Conservation (phyloP, 2,888 invertebrate genomes). For the Parnassius mnemosyne region DNA sequence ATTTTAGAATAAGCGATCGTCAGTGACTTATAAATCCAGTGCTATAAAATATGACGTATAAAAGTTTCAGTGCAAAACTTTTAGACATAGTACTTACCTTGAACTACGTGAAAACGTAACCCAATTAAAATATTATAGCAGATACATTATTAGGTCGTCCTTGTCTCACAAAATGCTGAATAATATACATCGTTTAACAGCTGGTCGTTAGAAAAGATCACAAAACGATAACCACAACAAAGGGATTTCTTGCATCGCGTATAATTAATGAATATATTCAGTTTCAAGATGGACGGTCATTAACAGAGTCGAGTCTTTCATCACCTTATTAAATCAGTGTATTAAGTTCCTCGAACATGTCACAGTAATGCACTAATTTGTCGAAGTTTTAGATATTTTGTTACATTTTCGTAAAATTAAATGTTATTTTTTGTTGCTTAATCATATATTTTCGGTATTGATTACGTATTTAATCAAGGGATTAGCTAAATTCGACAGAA, state of each 20-base stretch:
- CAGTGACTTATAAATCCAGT: too few species aligned
- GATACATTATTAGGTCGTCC: not conserved
- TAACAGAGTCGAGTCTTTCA: slow-evolving; percentile 32
- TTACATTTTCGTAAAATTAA: not conserved
- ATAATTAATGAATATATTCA: slow-evolving; percentile 59
- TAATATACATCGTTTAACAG: slow-evolving; percentile 28
- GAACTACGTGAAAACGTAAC: too few species aligned
- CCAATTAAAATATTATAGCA: too few species aligned
- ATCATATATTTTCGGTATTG: too few species aligned
- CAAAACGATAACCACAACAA: slow-evolving; percentile 41
- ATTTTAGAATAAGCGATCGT: too few species aligned
- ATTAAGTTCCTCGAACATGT: slow-evolving; percentile 36
- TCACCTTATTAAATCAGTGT: slow-evolving; percentile 34
- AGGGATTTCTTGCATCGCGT: slow-evolving; percentile 37
- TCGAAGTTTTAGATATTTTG: not conserved
- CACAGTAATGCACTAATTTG: slow-evolving; percentile 17
- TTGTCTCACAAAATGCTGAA: slow-evolving; percentile 28
- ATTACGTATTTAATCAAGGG: too few species aligned
- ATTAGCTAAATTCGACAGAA: too few species aligned
- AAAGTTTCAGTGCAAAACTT: too few species aligned
- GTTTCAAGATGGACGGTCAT: slow-evolving; percentile 44
- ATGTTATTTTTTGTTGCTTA: not conserved
- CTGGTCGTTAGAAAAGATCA: slow-evolving; percentile 43
- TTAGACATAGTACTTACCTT: too few species aligned
- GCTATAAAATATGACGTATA: too few species aligned